These are phyloP conservation scores for Melanotaenia pygmaea DNA, from an alignment of 2,797 vertebrate species.

Conservation along the genomic window DNA sequence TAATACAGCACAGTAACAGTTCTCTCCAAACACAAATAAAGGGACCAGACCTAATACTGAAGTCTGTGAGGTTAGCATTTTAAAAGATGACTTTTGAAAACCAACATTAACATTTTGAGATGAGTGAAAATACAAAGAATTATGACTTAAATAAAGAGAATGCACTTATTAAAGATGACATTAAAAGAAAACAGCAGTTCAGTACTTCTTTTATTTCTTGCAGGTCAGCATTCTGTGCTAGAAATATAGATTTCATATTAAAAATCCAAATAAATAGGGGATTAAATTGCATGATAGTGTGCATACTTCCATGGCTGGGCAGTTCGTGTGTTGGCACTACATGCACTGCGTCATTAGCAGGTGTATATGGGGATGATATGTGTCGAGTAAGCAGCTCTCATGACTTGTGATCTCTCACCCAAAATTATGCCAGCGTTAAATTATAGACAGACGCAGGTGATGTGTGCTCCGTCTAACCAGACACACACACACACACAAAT, in stretches of 20 bases:
- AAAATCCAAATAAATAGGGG: neutral
- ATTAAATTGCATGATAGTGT: constrained; percentile 11
- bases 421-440: constrained; percentile 22
- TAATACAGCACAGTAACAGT: constrained; percentile 23
- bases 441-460: constrained; percentile 8
- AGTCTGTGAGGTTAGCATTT: neutral
- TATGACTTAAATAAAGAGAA: neutral
- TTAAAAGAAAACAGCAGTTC: neutral
- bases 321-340: neutral
- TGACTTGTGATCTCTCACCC: constrained; percentile 21
- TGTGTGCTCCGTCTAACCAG: neutral
- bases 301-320: neutral
- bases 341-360: constrained; percentile 15
- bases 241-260: neutral
- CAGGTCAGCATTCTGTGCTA: neutral
- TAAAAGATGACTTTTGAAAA: neutral
- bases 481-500: constrained; percentile 11
- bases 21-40: constrained; percentile 22
- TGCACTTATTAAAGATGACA: neutral
- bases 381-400: constrained; percentile 17
- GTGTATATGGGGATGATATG: constrained; percentile 22
- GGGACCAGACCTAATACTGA: constrained; percentile 1
- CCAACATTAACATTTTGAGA: neutral
- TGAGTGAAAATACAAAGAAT: neutral
- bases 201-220: neutral